phyloP scores from a whole-genome alignment of 2,797 vertebrate genomes.

The Galago senegalensis region DNA sequence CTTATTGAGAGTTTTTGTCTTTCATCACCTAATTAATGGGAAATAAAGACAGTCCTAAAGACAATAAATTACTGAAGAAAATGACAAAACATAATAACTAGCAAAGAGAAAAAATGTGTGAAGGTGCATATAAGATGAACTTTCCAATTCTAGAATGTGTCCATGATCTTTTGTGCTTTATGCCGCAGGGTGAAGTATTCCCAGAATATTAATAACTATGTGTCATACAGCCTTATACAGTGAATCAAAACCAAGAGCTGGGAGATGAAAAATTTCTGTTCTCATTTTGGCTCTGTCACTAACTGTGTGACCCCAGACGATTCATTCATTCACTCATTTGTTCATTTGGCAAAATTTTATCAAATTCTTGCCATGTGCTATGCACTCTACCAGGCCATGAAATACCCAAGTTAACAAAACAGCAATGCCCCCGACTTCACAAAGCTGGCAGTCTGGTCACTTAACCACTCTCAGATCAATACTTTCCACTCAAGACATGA shows the following conservation, averaged over 20 bases:
- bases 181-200: slow-evolving; percentile 3
- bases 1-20: slow-evolving; percentile 88
- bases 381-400: not conserved
- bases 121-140: slow-evolving; percentile 69
- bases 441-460: not conserved
- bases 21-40: slow-evolving; percentile 87
- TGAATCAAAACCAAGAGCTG: not conserved
- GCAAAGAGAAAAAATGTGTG: slow-evolving; percentile 79
- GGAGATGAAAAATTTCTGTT: not conserved
- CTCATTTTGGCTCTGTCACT: not conserved
- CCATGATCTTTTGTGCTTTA: slow-evolving; percentile 34
- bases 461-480: not conserved
- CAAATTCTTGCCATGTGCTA: not conserved
- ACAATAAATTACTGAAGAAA: slow-evolving; percentile 84
- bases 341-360: not conserved
- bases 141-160: slow-evolving; percentile 56
- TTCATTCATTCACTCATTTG: slow-evolving; percentile 7
- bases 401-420: not conserved
- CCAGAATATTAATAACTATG: slow-evolving; percentile 5
- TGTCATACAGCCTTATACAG: not conserved
- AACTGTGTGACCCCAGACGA: not conserved
- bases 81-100: slow-evolving; percentile 84
- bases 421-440: not conserved
- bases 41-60: slow-evolving; percentile 85
- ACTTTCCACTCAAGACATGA: not conserved